Evolutionary conservation across 2,888 invertebrate genomes (phyloP), one percentile per base, ranked within the genome.

Genomic region (Limnephilus marmoratus): DNA sequence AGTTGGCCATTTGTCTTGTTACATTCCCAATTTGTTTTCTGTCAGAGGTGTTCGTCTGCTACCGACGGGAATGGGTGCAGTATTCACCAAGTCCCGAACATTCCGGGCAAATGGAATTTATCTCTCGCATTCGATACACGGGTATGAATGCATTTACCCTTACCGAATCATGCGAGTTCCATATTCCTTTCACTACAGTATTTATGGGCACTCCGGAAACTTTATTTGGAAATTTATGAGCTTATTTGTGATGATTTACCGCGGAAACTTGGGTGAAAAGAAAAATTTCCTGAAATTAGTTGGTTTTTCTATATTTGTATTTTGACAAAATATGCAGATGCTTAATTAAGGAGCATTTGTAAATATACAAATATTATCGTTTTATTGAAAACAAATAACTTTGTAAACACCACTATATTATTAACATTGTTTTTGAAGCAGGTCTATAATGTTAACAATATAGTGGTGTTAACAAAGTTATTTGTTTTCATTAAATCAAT

Each of bases 11-110:
- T 93, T 92, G 93, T 93, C 93, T 93, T 92, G 81, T 91, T 92
- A 93, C 92, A 90, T 93, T 93, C 92, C 93, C 93, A 93, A 93
- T 93, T 93, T 93, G 93, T 93, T 92, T 91, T 90, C 92, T 92
- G 93, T 93, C 93, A 93, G 93, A 86, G 86, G 90, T 80, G 81
- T 85, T 93, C 68, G 18, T 68, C 68, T n/a, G 24, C 91, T 90
- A 85, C 91, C 85, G 29, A 68, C 68, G 9, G n/a, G 9, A 68
- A 68, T 2, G 68, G 68, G 24, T 68, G 68, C 68, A 68, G 24
- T 49, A 15, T 45, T 37, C 29, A 9, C 68, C 53, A 29, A 45
- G 29, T 29, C 49, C 68, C 68, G 53, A 68, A 12, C 87, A 68
- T 87, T 87, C 15, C 29, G 15, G 7, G 34, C 68, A 87, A 68